Evolutionary conservation across 2,888 invertebrate genomes (phyloP), one percentile per base, ranked within the genome.

Genomic region (Acleris laterana): DNA sequence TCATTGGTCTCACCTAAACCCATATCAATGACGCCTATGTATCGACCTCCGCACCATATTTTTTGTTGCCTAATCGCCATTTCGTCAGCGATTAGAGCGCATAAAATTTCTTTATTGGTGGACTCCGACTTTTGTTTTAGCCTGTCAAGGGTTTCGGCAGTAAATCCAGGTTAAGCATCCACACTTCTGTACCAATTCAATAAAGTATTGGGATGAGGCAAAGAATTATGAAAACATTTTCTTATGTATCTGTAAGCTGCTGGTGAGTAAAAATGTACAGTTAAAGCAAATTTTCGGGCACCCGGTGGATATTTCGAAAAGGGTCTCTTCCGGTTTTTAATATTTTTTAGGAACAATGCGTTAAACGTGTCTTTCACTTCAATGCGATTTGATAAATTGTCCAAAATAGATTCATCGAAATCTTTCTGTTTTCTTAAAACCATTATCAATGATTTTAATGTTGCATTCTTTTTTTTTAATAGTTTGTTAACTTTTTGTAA

Each of bases 251-350:
- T 46, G 22, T 67, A 69, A 17, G 63, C 57, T 17, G 61, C 32
- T 5, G 70, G 68, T 0, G 67, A 68, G 19, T 68, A 70, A 56
- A 69, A 69, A 53, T 71, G 64, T 11, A 70, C 55, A n/a, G 62
- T 69, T 5, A 69, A 19, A 11, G 63, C 65, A 64, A 71, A 71
- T 68, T 70, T 71, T 50, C 68, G 57, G 7, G 42, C 58, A 48
- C 58, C 70, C 9, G 63, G 58, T 17, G 70, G 61, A 63, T 68
- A 68, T 66, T 70, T 69, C 13, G 59, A 16, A 49, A 69, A 65
- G 9, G 68, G 64, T 51, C 49, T 56, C 44, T 62, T 64, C 57
- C 32, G 42, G 11, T 68, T 55, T 46, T 51, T 53, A 28, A 48
- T 28, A 48, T 53, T 62, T 46, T 65, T 65, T 9, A 60, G 19